These are phyloP conservation scores for Chlorops oryzae DNA, from an alignment of 1,140 invertebrate genomes.

Conservation along the genomic window DNA sequence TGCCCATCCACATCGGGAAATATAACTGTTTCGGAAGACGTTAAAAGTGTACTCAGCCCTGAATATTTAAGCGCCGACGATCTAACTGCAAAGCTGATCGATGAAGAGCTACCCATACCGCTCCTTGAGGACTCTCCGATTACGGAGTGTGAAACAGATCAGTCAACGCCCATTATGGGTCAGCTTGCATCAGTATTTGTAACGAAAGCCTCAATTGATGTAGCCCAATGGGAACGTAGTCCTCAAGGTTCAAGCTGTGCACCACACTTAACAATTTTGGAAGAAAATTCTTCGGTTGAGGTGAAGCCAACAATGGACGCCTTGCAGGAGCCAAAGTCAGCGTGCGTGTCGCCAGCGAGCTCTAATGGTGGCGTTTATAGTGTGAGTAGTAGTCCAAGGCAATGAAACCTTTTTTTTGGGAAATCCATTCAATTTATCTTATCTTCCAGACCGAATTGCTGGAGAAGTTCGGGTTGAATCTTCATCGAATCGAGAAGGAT, in stretches of 20 bases:
- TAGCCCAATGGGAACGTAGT: slow-evolving; percentile 48
- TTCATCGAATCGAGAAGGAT: slow-evolving; percentile 94
- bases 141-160: too few species aligned
- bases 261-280: slow-evolving; percentile 38
- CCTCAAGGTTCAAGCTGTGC: slow-evolving; percentile 27
- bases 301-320: slow-evolving; percentile 29
- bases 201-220: slow-evolving; percentile 60
- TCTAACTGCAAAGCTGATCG: slow-evolving; percentile 26
- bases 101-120: slow-evolving; percentile 22
- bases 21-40: slow-evolving; percentile 9
- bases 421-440: slow-evolving; percentile 7
- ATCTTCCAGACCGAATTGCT: slow-evolving; percentile 65
- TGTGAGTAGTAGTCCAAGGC: slow-evolving; percentile 51
- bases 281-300: slow-evolving; percentile 19
- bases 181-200: slow-evolving; percentile 55
- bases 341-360: slow-evolving; percentile 71
- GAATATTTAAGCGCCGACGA: slow-evolving; percentile 42
- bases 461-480: slow-evolving; percentile 80
- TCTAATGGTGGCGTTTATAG: slow-evolving; percentile 83
- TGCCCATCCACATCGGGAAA: slow-evolving; percentile 2
- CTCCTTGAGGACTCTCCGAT: too few species aligned
- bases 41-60: slow-evolving; percentile 32
- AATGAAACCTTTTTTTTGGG: slow-evolving; percentile 2
- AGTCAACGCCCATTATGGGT: neutral
- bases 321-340: slow-evolving; percentile 50